phyloP scores from a whole-genome alignment of 2,113 vertebrate species.

The Brachionichthys hirsutus region DNA sequence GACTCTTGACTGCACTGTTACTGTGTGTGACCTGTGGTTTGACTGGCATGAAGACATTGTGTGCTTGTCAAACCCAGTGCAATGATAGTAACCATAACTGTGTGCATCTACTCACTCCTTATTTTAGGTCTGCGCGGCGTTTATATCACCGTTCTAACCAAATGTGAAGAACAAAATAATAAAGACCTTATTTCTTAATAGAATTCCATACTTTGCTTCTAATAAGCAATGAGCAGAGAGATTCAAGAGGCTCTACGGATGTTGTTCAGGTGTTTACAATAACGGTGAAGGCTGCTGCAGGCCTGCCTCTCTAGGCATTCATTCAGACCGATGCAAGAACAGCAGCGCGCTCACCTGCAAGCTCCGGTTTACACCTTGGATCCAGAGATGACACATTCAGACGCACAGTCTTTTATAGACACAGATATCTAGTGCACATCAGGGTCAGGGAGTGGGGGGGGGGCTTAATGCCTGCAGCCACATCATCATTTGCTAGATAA shows the following conservation, averaged over 20 bases:
- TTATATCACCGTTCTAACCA: neutral
- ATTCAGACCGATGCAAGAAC: slow-evolving; percentile 14
- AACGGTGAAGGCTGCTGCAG: slow-evolving; percentile 14
- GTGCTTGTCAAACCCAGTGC: neutral
- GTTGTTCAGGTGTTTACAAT: slow-evolving; percentile 22
- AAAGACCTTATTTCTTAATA: neutral
- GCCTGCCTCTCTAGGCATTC: slow-evolving; percentile 20
- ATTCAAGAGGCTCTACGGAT: no score
- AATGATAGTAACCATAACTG: no score
- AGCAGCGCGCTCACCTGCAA: slow-evolving; percentile 7
- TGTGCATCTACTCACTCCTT: neutral
- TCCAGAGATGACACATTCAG: neutral
- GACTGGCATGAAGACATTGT: neutral
- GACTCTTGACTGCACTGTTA: no score
- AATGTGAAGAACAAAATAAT: neutral
- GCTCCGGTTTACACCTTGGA: slow-evolving; percentile 1
- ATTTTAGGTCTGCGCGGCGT: neutral
- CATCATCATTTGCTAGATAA: slow-evolving; percentile 10
- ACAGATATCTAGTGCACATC: neutral
- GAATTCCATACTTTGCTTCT: neutral
- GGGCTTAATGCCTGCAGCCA: slow-evolving; percentile 43
- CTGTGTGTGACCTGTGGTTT: slow-evolving; percentile 2
- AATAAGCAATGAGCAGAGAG: neutral
- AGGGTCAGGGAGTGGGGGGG: slow-evolving; percentile 6
- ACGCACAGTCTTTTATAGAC: neutral